These are phyloP conservation scores for Rhadinocentrus ornatus DNA, from an alignment of 2,797 vertebrate genomes.

Conservation along the genomic window DNA sequence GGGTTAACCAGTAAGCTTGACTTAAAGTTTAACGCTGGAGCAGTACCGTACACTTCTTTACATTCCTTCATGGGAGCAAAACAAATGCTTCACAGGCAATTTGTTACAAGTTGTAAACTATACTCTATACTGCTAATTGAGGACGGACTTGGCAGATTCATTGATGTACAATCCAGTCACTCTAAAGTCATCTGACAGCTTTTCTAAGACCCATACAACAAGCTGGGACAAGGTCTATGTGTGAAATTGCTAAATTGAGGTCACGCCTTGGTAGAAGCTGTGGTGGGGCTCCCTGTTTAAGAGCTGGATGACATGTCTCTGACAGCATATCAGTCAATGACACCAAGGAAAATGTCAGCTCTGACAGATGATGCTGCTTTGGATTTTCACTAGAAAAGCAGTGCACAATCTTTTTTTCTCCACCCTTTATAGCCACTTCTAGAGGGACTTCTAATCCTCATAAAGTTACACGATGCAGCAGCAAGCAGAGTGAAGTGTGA, in stretches of 20 bases:
- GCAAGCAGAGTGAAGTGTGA: conserved; percentile 21
- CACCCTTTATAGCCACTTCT: conserved; percentile 23
- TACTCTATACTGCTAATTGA: not conserved
- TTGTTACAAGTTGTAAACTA: not conserved
- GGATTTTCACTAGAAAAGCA: conserved; percentile 38
- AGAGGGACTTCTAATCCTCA: conserved; percentile 45
- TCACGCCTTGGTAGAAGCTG: conserved; percentile 18
- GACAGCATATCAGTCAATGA: conserved; percentile 69
- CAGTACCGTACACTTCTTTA: not conserved
- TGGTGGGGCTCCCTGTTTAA: conserved; percentile 47
- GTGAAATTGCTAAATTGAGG: conserved; percentile 10
- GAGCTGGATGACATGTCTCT: conserved; percentile 30
- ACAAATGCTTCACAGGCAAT: not conserved
- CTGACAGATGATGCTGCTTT: conserved; percentile 55
- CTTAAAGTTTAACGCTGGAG: not conserved
- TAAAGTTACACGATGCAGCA: conserved; percentile 6
- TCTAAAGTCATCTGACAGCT: conserved; percentile 5
- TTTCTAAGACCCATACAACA: conserved; percentile 11
- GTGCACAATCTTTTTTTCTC: conserved; percentile 32
- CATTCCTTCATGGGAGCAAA: not conserved
- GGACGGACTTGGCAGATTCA: not conserved
- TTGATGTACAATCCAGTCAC: conserved; percentile 1
- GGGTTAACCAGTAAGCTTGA: not conserved
- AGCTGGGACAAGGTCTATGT: not conserved
- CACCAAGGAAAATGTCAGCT: conserved; percentile 28